Evolutionary conservation across 2,888 invertebrate species (phyloP), one percentile per base, ranked within the genome.

Genomic region (Mythimna albipuncta): DNA sequence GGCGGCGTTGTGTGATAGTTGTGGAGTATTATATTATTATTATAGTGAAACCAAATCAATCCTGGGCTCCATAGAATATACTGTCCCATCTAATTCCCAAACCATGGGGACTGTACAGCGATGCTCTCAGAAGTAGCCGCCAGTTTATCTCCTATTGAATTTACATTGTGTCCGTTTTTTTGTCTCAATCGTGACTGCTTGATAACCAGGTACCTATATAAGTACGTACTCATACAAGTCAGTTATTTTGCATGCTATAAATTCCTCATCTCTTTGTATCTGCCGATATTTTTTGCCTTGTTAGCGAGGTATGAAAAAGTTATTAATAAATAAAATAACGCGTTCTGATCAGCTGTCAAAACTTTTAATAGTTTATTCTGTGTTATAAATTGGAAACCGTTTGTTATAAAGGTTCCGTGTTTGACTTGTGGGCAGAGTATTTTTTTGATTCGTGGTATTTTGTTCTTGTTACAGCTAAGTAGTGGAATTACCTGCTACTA

Each of bases 131-230:
- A 83, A 73, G 81, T 75, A 69, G 64, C 75, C 62, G 68, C 55
- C 69, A 72, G 69, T 83, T 85, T 79, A 83, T 87, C 78, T 83
- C 52, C 66, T 81, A 87, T 92, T 91, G 89, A 90, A 92, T 92
- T 91, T 89, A 89, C 90, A 91, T 90, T 88, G 88, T 84, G 78
- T 47, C 64, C 47, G 6, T 85, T 86, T 91, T 72, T 92, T 91
- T 89, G 84, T 79, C 52, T 59, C 73, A 75, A 69, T 87, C 89
- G 88, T 90, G 90, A 91, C 89, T 72, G 85, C 82, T 82, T 77
- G 72, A 83, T 85, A 84, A 87, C 85, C 79, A 75, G 71, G 70
- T 62, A 68, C n/a, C 35, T 63, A 57, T 21, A 32, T 61, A 72
- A 61, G 41, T 69, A 73, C 64, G 69, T 76, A 77, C 68, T 72